A percentile compares a stretch with the other conserved stretches of the same genome.
These are phyloP conservation scores for Lissocephala sabroskyi DNA, from an alignment of 2,888 invertebrate species.

Conservation along the genomic window DNA sequence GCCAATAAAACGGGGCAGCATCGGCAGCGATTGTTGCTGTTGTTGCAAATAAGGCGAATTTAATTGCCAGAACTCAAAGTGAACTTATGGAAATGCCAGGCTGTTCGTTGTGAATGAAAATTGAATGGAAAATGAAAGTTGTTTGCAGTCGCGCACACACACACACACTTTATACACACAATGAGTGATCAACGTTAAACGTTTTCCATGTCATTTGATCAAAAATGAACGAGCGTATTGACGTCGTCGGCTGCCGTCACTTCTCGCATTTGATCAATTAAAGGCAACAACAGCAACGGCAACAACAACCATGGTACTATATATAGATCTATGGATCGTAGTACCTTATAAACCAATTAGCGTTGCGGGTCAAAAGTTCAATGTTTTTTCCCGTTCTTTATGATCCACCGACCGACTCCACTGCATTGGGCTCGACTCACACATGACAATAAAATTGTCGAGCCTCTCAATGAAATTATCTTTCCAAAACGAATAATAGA, in stretches of 20 bases:
- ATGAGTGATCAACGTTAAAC: no score
- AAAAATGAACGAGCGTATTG: constrained; percentile 10
- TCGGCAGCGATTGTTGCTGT: constrained; percentile 4
- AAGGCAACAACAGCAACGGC: constrained; percentile 10
- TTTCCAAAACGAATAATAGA: no score
- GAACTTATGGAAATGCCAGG: constrained; percentile 11
- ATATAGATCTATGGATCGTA: no score
- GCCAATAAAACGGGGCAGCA: no score
- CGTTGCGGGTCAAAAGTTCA: constrained; percentile 49
- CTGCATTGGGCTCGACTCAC: no score
- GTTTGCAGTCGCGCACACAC: constrained; percentile 35
- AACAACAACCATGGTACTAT: constrained; percentile 5
- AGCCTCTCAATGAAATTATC: no score
- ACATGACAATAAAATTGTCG: no score
- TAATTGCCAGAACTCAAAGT: constrained; percentile 29
- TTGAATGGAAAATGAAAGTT: constrained; percentile 55
- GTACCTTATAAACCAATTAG: constrained; percentile 50
- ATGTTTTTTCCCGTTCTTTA: no score
- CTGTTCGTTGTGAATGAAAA: constrained; percentile 16
- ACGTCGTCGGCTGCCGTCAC: not conserved
- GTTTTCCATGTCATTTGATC: constrained; percentile 23
- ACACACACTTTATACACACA: no score
- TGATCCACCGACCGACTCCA: no score
- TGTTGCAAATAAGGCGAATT: constrained; percentile 17
- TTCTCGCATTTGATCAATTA: not conserved